Evolutionary conservation across 2,797 vertebrate genomes (phyloP).

Genomic region (Notolepis coatsorum): DNA sequence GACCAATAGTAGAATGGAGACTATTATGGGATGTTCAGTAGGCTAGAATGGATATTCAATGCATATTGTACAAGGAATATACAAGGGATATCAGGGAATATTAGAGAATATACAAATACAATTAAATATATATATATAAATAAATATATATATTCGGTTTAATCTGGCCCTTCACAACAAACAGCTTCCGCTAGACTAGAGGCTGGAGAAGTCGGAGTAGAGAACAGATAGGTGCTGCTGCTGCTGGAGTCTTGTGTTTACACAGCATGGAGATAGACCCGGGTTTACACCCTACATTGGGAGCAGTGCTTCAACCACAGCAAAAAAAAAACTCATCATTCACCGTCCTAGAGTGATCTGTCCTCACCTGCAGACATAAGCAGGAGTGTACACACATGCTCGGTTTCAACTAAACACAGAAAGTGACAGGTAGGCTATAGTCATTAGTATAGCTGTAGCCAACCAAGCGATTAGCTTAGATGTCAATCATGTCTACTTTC

Average conservation of each 20-base stretch:
- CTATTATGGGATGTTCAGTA: no score
- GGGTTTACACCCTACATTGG: constrained; percentile 56
- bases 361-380: not conserved
- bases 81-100: no score
- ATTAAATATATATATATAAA: no score
- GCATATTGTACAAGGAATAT: no score
- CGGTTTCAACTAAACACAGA: not conserved
- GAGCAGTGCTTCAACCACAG: constrained; percentile 40
- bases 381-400: not conserved
- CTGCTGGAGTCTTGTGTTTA: constrained; percentile 46
- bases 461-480: no score
- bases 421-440: constrained; percentile 38
- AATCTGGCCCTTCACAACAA: no score
- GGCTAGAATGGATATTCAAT: no score
- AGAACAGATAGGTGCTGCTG: constrained; percentile 22
- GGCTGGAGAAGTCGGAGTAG: constrained; percentile 31
- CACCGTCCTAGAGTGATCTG: constrained; percentile 19
- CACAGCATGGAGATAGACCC: constrained; percentile 47
- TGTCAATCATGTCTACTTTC: no score
- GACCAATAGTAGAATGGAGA: no score
- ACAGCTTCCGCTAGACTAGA: constrained; percentile 58
- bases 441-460: constrained; percentile 37
- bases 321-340: constrained; percentile 30
- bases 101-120: no score
- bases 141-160: no score